phyloP scores from a whole-genome alignment of 2,888 invertebrate species.

The Penaeus monodon region DNA sequence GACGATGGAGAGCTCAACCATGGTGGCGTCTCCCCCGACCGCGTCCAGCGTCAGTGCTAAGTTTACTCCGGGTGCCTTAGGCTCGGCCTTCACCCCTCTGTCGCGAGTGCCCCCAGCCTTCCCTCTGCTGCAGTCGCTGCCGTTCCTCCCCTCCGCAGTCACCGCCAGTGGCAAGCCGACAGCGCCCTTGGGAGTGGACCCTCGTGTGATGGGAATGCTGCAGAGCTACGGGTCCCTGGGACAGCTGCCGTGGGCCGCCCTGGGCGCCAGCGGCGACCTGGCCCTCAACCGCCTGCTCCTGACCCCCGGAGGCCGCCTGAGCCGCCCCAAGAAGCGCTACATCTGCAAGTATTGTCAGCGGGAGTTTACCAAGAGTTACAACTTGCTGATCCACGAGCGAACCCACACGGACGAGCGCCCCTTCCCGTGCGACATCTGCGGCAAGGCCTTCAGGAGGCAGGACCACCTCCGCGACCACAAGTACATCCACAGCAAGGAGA shows the following conservation, averaged over 20 bases:
- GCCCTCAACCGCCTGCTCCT: constrained; percentile 52
- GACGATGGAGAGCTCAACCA: constrained; percentile 22
- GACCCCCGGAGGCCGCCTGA: constrained; percentile 61
- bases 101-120: constrained; percentile 35
- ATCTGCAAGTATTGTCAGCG: constrained; percentile 73
- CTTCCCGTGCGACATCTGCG: constrained; percentile 73
- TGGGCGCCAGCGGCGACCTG: constrained; percentile 45
- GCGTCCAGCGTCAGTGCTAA: constrained; percentile 43
- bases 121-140: constrained; percentile 29
- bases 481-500: constrained; percentile 97
- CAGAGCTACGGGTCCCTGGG: constrained; percentile 25
- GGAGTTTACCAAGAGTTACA: constrained; percentile 74
- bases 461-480: constrained; percentile 70
- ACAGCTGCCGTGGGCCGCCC: constrained; percentile 35
- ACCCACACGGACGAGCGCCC: constrained; percentile 75
- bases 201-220: constrained; percentile 34
- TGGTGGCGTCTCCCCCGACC: constrained; percentile 41
- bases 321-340: constrained; percentile 70
- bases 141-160: constrained; percentile 27
- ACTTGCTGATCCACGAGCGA: constrained; percentile 73
- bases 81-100: constrained; percentile 56
- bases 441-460: constrained; percentile 74
- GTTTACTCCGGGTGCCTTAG: constrained; percentile 44
- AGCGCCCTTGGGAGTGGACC: constrained; percentile 28
- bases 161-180: constrained; percentile 22